Evolutionary conservation across 37 sponge, comb jelly and placozoan genomes (phyloP), one percentile per base, ranked within the genome.

Genomic region (Agelas oroides): DNA sequence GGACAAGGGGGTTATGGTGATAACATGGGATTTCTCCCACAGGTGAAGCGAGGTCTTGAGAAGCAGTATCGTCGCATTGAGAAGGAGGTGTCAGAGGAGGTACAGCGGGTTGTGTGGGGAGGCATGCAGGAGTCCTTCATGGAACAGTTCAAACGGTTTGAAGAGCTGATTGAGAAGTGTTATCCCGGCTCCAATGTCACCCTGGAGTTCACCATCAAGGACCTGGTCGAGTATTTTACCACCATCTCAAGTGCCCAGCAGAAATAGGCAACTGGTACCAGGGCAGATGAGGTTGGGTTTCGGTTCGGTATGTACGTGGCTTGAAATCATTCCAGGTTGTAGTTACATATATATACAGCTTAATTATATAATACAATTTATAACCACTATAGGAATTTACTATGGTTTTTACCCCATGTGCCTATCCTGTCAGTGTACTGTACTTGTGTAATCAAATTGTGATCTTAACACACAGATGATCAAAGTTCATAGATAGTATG

Each of bases 41-140:
- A 96, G 96, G 96, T 96, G 24, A 93, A 90, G 77, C 89, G 75
- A 73, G 96, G 96, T 0, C 63, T 97, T 36, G 96, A 97, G 78
- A 92, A 84, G 54, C 82, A 95, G 37, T 97, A 93, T 70, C 87
- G 80, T 40, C 82, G 90, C 52, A 88, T 92, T 36, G 97, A 97
- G 83, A 92, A 90, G 80, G 97, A 97, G 21, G 80, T 97, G 31
- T 89, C 87, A 17, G 96, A 92, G n/a, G 93, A 87, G 56, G 89
- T 84, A 28, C 86, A 93, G 38, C 79, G 91, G 72, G 97, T 97
- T 20, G 89, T 93, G 23, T 97, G 97, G 97, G 94, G 88, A 0
- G 57, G 52, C 62, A 97, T 95, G 93, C 97, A 97, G 66, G 78
- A 90, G 38, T 86, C 94, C 12, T 92, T 97, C 59, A 87, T 97